Evolutionary conservation across 2,113 vertebrate genomes (phyloP).

Genomic region (Psophia crepitans): DNA sequence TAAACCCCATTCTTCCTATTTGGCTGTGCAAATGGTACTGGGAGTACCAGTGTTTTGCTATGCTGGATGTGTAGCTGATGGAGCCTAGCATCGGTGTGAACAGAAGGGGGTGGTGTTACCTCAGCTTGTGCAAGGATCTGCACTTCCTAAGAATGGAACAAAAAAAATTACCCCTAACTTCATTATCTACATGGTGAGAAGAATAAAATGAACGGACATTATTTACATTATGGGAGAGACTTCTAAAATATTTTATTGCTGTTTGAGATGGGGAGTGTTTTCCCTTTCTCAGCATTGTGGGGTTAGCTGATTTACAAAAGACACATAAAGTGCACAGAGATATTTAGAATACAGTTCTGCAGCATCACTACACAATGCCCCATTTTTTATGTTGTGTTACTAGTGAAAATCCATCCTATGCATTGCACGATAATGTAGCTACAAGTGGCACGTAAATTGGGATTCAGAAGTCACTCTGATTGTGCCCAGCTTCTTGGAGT

Average conservation of each 20-base stretch:
- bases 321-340: not conserved
- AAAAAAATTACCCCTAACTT: not conserved
- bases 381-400: not conserved
- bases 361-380: not conserved
- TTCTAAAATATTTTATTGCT: not conserved
- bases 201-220: not conserved
- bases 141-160: not conserved
- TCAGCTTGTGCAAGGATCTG: slow-evolving; percentile 45
- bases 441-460: not conserved
- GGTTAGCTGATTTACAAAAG: not conserved
- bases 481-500: not conserved
- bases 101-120: slow-evolving; percentile 81
- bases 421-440: not conserved
- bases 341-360: not conserved
- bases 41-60: not conserved
- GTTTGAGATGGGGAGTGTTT: not conserved
- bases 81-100: slow-evolving; percentile 37
- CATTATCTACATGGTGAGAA: not conserved
- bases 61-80: not conserved
- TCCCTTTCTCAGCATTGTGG: not conserved
- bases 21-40: not conserved
- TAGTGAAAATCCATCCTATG: not conserved
- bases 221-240: not conserved
- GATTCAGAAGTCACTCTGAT: not conserved
- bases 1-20: not conserved